Evolutionary conservation across 2,888 invertebrate species (phyloP), one percentile per base, ranked within the genome.

Genomic region (Caenorhabditis uteleia): DNA sequence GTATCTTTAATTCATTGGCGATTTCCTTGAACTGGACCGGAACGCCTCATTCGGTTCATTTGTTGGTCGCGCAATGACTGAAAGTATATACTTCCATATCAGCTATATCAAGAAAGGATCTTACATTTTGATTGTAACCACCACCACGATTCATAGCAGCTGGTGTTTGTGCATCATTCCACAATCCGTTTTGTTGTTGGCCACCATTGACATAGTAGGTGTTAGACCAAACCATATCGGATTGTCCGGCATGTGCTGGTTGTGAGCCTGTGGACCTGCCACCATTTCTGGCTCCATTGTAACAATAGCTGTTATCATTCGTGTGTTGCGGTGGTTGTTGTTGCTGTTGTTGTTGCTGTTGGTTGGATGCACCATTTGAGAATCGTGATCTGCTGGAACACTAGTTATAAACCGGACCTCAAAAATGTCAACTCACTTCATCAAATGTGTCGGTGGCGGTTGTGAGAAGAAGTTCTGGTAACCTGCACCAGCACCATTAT

Each of bases 31-130:
- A 21, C 16, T 5, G 29, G 29, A 27, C 27, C 29, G n/a, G 20
- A 61, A 23, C 57, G 57, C 36, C 64, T 57, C 44, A 64, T 57
- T 26, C 64, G 64, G 46, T 64, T 57, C 64, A 64, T 51, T 48
- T 57, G 61, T 42, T 46, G 55, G 45, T 61, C 55, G 46, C 55
- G 60, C 27, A 26, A 34, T 48, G 47, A 49, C 57, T 64, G 57
- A 54, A 64, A 64, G 23, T 18, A 33, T 8, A 36, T 29, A 29
- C 7, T 29, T 10, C 31, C 25, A 16, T 10, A n/a, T 31, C 6
- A 18, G n/a, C n/a, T n/a, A n/a, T n/a, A n/a, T n/a, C n/a, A n/a
- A n/a, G n/a, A n/a, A n/a, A n/a, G n/a, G n/a, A 31, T 42, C 50
- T 58, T 18, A 58, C 58, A 51, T 46, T 45, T 36, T 46, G 50